Conservation (phyloP, 2,113 vertebrate genomes). For the Pachyramphus minor region DNA sequence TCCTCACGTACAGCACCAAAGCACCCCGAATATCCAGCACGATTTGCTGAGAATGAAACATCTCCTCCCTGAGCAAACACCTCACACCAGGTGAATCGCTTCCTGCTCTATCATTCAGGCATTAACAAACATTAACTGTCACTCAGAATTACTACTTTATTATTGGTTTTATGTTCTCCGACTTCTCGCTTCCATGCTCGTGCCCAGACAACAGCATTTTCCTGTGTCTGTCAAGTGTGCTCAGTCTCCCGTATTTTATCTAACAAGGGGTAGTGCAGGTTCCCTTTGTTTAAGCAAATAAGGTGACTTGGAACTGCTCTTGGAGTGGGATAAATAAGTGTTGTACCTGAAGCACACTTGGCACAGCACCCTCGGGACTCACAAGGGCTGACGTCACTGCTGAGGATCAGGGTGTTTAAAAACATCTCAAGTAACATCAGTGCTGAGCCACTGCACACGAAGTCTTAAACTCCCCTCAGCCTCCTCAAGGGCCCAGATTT, state of each 20-base stretch:
- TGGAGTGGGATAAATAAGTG: neutral
- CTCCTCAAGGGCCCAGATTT: neutral
- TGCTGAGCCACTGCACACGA: neutral
- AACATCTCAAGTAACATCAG: neutral
- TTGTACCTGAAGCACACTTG: neutral
- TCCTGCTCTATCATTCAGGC: neutral
- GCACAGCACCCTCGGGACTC: neutral
- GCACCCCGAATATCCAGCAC: neutral
- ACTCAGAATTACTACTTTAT: neutral
- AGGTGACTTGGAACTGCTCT: neutral
- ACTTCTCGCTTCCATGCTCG: neutral
- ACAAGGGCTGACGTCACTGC: fast-evolving
- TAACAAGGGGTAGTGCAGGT: neutral
- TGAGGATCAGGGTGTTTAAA: neutral
- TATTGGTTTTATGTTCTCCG: neutral
- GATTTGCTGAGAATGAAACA: neutral
- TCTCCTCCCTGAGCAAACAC: neutral
- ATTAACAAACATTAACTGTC: neutral
- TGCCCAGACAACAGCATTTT: neutral
- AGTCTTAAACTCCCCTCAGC: neutral
- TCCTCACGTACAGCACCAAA: neutral
- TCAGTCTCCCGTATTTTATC: neutral
- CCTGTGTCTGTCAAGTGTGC: fast-evolving
- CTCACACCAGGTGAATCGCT: neutral
- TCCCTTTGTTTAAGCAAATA: neutral